Conservation (phyloP, 2,113 vertebrate species). For the Dasyprocta punctata region DNA sequence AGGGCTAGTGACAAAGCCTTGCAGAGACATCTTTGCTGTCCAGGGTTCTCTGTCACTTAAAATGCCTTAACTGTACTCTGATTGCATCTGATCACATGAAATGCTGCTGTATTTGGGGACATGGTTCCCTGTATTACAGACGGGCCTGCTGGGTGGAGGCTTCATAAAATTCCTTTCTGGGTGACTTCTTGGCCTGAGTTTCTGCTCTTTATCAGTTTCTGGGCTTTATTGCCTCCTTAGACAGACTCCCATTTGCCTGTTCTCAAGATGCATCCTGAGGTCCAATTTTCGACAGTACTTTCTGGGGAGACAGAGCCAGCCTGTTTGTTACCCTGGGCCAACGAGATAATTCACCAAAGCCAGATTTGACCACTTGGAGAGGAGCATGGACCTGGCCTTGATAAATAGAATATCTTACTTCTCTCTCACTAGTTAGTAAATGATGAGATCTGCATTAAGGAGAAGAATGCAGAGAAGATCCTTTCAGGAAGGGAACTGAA, state of each 20-base stretch:
- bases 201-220: constrained; percentile 18
- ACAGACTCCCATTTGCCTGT: background rate
- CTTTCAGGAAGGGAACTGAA: constrained; percentile 45
- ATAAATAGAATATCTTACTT: background rate
- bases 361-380: background rate
- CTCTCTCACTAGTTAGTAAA: constrained; percentile 1
- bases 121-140: constrained; percentile 26
- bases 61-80: constrained; percentile 35
- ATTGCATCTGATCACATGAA: background rate
- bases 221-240: constrained; percentile 39
- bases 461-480: constrained; percentile 11
- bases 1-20: constrained; percentile 35
- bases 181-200: background rate
- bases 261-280: background rate
- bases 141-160: background rate
- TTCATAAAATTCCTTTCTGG: background rate
- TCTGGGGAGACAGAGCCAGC: background rate
- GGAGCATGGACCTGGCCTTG: background rate
- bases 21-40: background rate
- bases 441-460: constrained; percentile 5
- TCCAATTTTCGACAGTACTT: background rate
- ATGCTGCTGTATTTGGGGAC: background rate
- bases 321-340: background rate
- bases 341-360: background rate
- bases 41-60: constrained; percentile 15